Evolutionary conservation across 92 coral and sea anemone species (phyloP).

Genomic region (Zoanthus sociatus): DNA sequence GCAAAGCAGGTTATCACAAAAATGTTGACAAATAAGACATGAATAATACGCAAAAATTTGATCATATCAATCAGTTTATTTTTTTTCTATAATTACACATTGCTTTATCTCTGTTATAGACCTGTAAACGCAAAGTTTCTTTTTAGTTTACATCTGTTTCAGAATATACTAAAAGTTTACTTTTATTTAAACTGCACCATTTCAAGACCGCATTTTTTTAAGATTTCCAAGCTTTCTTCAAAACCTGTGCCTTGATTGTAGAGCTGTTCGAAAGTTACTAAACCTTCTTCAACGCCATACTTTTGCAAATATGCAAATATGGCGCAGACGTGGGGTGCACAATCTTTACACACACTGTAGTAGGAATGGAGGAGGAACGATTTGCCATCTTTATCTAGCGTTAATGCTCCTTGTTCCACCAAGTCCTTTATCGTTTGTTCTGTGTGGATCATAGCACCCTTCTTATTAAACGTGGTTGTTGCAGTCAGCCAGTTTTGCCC

Average conservation of each 20-base stretch:
- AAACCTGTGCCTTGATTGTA: neutral
- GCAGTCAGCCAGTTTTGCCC: slow-evolving; percentile 11
- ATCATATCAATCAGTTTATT: too few species aligned
- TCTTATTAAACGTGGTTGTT: neutral
- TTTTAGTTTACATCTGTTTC: too few species aligned
- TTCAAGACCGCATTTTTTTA: neutral
- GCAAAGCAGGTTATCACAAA: too few species aligned
- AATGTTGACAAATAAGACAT: too few species aligned
- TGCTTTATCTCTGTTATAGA: too few species aligned
- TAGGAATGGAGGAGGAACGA: slow-evolving; percentile 20
- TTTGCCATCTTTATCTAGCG: neutral
- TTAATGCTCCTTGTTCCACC: neutral
- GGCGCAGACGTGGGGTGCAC: neutral
- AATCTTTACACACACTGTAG: slow-evolving; percentile 12
- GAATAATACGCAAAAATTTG: too few species aligned
- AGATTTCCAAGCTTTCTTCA: neutral
- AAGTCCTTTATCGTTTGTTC: neutral
- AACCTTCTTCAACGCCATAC: neutral
- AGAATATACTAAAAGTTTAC: too few species aligned
- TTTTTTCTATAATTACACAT: too few species aligned
- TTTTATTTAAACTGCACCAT: neutral
- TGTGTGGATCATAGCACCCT: neutral
- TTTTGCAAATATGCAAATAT: neutral
- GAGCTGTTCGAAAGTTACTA: neutral
- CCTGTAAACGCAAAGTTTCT: too few species aligned